phyloP scores from a whole-genome alignment of 2,888 invertebrate species.

The Augochlorella aurata region DNA sequence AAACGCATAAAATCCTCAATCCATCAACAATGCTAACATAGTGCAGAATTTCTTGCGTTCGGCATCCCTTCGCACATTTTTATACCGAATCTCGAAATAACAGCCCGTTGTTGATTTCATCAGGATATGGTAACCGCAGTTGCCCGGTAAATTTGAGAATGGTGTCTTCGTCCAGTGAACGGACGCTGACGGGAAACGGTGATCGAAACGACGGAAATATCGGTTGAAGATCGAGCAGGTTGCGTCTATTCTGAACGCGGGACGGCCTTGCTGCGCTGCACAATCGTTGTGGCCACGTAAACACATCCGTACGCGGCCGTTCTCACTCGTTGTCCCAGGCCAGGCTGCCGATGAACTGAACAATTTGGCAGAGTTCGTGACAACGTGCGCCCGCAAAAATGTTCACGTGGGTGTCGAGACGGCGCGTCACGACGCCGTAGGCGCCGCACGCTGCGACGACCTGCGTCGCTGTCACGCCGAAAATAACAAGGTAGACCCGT shows the following conservation, averaged over 20 bases:
- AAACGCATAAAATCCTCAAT: no score
- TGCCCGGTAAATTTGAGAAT: background rate
- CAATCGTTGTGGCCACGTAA: conserved; percentile 27
- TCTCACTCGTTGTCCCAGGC: conserved; percentile 16
- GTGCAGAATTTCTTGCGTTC: no score
- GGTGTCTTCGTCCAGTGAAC: background rate
- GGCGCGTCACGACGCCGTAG: conserved; percentile 62
- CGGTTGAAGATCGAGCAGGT: background rate
- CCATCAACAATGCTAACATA: background rate
- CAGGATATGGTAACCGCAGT: no score
- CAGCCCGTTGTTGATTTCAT: background rate
- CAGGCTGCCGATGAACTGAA: conserved; percentile 34
- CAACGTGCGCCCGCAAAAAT: conserved; percentile 48
- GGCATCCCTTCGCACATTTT: background rate
- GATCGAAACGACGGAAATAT: conserved; percentile 17
- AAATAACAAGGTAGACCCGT: conserved; percentile 64
- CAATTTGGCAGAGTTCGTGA: conserved; percentile 57
- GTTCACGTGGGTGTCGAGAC: conserved; percentile 71
- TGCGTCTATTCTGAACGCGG: conserved; percentile 11
- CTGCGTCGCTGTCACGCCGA: conserved; percentile 58
- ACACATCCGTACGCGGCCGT: conserved; percentile 22
- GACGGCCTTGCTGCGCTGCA: conserved; percentile 26
- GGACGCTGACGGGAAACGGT: background rate
- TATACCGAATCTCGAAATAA: background rate
- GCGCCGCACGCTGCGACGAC: conserved; percentile 63